A percentile compares a stretch with the other conserved stretches of the same genome.
Conservation (phyloP, 2,797 vertebrate genomes). For the Austrolebias charrua region DNA sequence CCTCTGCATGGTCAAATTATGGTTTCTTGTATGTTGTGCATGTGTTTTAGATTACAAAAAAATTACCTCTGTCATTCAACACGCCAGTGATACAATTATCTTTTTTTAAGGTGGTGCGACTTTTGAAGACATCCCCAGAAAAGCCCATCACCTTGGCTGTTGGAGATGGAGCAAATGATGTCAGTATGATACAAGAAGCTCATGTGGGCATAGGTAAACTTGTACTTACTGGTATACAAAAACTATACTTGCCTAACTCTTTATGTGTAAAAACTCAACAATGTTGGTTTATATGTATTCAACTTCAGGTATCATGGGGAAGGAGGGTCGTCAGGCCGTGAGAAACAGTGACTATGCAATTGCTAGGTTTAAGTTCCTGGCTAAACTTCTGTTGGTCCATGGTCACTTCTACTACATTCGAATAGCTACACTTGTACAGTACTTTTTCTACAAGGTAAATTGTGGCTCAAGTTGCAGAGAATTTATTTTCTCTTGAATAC, state of each 20-base stretch:
- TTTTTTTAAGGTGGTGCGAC: conserved; percentile 88
- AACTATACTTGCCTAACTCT: too few relatives aligned
- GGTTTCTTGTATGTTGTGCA: neutral
- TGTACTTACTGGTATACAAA: neutral
- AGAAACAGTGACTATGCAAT: conserved; percentile 99
- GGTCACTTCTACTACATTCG: conserved; percentile 99
- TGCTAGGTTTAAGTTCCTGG: conserved; percentile 95
- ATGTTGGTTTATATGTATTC: neutral
- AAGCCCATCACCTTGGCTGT: conserved; percentile 95
- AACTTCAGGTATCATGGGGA: conserved; percentile 95
- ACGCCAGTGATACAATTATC: neutral
- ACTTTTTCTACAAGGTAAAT: conserved; percentile 99
- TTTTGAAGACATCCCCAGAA: conserved; percentile 94
- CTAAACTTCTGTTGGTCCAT: conserved; percentile 97
- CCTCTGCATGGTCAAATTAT: neutral
- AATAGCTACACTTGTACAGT: conserved; percentile 99
- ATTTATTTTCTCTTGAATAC: neutral
- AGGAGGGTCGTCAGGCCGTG: conserved; percentile 97
- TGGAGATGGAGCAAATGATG: conserved; percentile 96
- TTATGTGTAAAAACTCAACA: neutral
- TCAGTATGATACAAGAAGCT: conserved; percentile 99
- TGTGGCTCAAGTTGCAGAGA: conserved; percentile 10
- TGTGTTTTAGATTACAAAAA: too few relatives aligned
- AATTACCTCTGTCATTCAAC: too few relatives aligned
- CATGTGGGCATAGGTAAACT: conserved; percentile 95